Evolutionary conservation across 2,888 invertebrate species (phyloP).

Genomic region (Cistogaster globosa): DNA sequence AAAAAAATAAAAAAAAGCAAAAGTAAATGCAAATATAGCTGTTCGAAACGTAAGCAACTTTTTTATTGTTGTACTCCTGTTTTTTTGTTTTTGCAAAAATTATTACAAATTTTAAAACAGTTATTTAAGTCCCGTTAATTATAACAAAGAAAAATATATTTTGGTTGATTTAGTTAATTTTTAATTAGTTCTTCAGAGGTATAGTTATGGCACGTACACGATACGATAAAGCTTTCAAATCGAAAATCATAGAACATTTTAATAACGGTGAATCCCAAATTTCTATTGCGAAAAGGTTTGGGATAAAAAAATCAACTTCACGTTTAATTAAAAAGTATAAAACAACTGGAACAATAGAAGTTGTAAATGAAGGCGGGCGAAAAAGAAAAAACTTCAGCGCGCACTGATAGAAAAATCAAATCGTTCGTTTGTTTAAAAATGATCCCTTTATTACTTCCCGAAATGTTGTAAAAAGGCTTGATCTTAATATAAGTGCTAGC

Average conservation of each 20-base stretch:
- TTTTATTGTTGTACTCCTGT: background rate
- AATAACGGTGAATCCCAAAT: no score
- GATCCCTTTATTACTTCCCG: background rate
- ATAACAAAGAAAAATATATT: background rate
- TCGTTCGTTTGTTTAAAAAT: no score
- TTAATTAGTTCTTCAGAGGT: background rate
- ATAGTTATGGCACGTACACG: background rate
- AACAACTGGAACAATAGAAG: no score
- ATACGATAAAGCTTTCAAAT: background rate
- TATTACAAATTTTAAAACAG: background rate
- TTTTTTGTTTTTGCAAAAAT: background rate
- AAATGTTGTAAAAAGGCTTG: background rate
- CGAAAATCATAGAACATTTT: background rate
- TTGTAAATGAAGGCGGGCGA: no score
- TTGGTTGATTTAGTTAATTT: background rate
- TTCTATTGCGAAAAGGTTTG: no score
- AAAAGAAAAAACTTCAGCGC: no score
- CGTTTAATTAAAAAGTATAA: no score
- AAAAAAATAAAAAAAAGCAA: background rate
- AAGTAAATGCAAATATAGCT: background rate
- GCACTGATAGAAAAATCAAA: no score
- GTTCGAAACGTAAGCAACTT: slow-evolving; percentile 17
- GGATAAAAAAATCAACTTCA: no score
- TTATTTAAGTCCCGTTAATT: background rate
- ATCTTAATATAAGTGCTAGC: no score